Evolutionary conservation across 2,797 vertebrate species (phyloP), one percentile per base, ranked within the genome.

Genomic region (Sebastes oblongus): DNA sequence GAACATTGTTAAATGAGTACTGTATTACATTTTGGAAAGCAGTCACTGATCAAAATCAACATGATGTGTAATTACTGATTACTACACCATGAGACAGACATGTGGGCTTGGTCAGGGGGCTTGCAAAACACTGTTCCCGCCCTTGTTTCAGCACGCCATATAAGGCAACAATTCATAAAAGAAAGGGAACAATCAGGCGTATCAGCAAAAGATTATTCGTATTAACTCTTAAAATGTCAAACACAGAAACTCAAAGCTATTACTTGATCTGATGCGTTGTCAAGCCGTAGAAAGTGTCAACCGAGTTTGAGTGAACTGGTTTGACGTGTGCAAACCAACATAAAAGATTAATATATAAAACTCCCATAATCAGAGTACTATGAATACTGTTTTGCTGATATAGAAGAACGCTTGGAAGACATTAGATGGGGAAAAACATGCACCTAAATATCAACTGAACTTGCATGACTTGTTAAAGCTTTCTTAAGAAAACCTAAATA

Each of bases 81-180:
- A 92, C 89, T 86, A 88, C 90, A 93, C 88, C 75, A 77, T 62
- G 78, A 90, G 87, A 84, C 91, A 89, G 80, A 92, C 86, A 90
- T 89, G 92, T 92, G 91, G 94, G 95, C 93, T 95, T 95, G 95
- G 95, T 93, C 93, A 91, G 86, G 82, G 82, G 86, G 74, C 90
- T 95, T 95, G 92, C 94, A 93, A 95, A 95, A 96, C 79, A 80
- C 22, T 75, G 92, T 90, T 95, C 94, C 93, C 92, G 93, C 93
- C 95, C 93, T 94, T 82, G 84, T 73, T 92, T 74, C 81, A 90
- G 80, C 89, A 83, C 78, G 66, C 95, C 96, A 94, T 96, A 96
- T 96, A 96, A 94, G 96, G 96, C 85, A 96, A 95, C 75, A 90
- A 90, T 78, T 91, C 82, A 90, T 86, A 90, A 89, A 83, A 90